Conservation (phyloP, 2,888 invertebrate genomes). For the Diabrotica balteata region DNA sequence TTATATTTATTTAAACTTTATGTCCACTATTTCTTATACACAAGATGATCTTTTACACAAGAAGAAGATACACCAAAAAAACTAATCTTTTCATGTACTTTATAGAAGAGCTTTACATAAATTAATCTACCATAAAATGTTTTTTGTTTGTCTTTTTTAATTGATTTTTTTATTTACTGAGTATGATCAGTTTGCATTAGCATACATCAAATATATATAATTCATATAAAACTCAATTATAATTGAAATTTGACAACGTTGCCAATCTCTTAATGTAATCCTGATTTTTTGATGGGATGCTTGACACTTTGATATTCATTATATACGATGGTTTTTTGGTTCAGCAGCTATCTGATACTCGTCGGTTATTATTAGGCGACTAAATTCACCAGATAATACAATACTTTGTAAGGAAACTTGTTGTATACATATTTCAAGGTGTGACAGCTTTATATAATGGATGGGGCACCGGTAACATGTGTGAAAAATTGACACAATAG, state of each 20-base stretch:
- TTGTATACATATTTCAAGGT: conserved; percentile 19
- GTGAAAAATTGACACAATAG: conserved; percentile 21
- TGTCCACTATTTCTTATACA: too few relatives aligned
- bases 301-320: conserved; percentile 33
- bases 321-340: conserved; percentile 32
- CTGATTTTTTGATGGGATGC: conserved; percentile 34
- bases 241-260: conserved; percentile 12
- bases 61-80: too few relatives aligned
- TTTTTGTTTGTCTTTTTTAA: too few relatives aligned
- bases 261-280: conserved; percentile 26
- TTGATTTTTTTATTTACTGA: too few relatives aligned
- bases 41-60: too few relatives aligned
- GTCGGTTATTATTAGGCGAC: conserved; percentile 31
- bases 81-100: too few relatives aligned
- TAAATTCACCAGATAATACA: conserved; percentile 29
- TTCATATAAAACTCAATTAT: too few relatives aligned
- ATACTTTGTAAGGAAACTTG: conserved; percentile 33
- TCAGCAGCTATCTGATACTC: conserved; percentile 29
- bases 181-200: too few relatives aligned
- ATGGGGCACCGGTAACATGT: conserved; percentile 18
- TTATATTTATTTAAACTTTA: too few relatives aligned
- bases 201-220: too few relatives aligned
- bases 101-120: too few relatives aligned
- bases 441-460: conserved; percentile 28
- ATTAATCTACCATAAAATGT: too few relatives aligned